These are phyloP conservation scores for Apostichopus leukothele DNA, from an alignment of 53 echinoderm and acorn worm genomes.

Conservation along the genomic window DNA sequence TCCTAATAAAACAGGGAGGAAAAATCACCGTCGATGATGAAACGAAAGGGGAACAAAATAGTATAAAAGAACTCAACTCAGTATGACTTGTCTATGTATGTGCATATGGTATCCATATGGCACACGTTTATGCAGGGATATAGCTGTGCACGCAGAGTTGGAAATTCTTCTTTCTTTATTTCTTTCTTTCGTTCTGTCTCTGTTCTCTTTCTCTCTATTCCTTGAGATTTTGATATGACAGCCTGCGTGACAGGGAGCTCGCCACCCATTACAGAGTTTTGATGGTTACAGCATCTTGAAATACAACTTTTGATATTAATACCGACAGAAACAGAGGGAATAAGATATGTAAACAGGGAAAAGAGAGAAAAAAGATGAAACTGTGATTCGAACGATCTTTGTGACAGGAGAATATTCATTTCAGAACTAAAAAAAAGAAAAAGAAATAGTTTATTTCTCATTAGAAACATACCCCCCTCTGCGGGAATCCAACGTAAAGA, in stretches of 20 bases:
- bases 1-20: too few relatives aligned
- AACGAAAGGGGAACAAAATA: neutral
- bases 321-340: constrained; percentile 18
- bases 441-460: too few relatives aligned
- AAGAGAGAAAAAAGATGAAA: neutral
- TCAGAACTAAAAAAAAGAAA: too few relatives aligned
- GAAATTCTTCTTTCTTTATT: too few relatives aligned
- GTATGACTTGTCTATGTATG: neutral
- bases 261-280: constrained; percentile 17
- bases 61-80: neutral
- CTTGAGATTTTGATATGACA: constrained; percentile 4
- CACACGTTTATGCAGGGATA: neutral
- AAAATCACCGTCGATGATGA: neutral
- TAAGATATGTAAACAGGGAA: neutral
- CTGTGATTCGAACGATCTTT: neutral
- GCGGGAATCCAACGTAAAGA: too few relatives aligned
- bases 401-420: too few relatives aligned
- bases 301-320: constrained; percentile 20
- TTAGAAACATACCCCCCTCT: too few relatives aligned
- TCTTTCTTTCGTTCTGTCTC: too few relatives aligned
- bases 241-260: constrained; percentile 35
- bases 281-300: neutral
- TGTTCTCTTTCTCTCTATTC: too few relatives aligned
- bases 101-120: constrained; percentile 41
- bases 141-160: too few relatives aligned